Percentiles rank a stretch among this genome's conserved stretches.
phyloP scores from a whole-genome alignment of 2,113 vertebrate species.

The Dissostichus mawsoni region DNA sequence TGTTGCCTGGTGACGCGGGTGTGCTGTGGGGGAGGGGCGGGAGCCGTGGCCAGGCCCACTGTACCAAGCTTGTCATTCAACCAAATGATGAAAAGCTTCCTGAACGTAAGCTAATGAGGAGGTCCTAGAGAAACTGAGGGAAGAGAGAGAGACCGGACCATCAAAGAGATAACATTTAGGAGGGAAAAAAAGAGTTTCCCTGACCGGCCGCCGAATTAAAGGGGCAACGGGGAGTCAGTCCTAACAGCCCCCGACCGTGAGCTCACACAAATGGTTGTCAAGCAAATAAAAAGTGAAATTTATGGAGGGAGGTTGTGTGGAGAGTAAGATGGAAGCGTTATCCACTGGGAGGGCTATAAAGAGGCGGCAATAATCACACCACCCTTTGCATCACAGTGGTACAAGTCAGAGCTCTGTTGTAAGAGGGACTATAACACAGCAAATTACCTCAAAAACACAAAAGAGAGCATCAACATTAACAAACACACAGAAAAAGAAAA shows the following conservation, averaged over 20 bases:
- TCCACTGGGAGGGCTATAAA: slow-evolving; percentile 73
- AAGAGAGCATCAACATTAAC: slow-evolving; percentile 65
- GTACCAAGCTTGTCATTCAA: slow-evolving; percentile 79
- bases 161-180: slow-evolving; percentile 82
- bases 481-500: slow-evolving; percentile 61
- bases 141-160: slow-evolving; percentile 38
- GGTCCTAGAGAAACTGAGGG: slow-evolving; percentile 57
- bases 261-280: slow-evolving; percentile 80
- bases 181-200: slow-evolving; percentile 75
- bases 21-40: slow-evolving; percentile 68
- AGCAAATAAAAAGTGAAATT: slow-evolving; percentile 84
- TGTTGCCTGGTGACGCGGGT: slow-evolving; percentile 82
- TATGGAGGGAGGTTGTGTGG: slow-evolving; percentile 74
- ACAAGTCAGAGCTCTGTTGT: slow-evolving; percentile 74
- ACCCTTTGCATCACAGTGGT: slow-evolving; percentile 74
- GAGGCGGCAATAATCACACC: slow-evolving; percentile 80
- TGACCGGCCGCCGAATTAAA: slow-evolving; percentile 69
- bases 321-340: slow-evolving; percentile 59
- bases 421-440: slow-evolving; percentile 60
- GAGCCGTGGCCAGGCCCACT: slow-evolving; percentile 63
- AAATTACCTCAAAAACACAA: slow-evolving; percentile 79
- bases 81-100: slow-evolving; percentile 86
- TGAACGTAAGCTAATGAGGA: slow-evolving; percentile 83
- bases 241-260: slow-evolving; percentile 75
- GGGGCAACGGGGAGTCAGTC: slow-evolving; percentile 71